Percentiles rank a stretch among this genome's conserved stretches.
phyloP scores from a whole-genome alignment of 2,113 vertebrate genomes.

The Aspiorhynchus laticeps region DNA sequence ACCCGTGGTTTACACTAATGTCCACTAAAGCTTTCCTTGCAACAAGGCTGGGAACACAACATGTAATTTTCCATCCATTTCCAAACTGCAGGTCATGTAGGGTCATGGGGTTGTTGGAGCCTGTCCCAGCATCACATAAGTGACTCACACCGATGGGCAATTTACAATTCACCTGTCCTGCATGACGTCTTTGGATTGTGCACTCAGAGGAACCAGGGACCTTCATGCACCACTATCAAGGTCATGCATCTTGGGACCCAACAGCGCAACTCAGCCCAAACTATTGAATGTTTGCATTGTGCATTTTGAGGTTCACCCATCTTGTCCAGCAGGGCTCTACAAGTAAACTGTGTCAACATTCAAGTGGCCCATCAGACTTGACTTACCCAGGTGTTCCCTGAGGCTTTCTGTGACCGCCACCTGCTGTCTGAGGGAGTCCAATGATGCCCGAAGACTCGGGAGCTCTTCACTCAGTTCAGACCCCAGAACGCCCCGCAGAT shows the following conservation, averaged over 20 bases:
- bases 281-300: background rate
- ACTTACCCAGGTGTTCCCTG: slow-evolving; percentile 60
- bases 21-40: background rate
- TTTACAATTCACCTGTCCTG: background rate
- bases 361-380: background rate
- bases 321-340: background rate
- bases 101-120: background rate
- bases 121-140: background rate
- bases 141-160: background rate
- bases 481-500: slow-evolving; percentile 54
- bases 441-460: slow-evolving; percentile 49
- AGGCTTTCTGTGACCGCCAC: slow-evolving; percentile 61
- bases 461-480: slow-evolving; percentile 54
- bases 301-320: background rate
- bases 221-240: background rate
- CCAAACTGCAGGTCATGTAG: background rate
- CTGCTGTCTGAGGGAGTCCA: slow-evolving; percentile 62
- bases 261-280: background rate
- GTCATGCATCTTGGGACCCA: background rate
- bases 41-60: background rate
- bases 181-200: background rate
- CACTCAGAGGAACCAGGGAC: background rate
- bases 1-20: background rate
- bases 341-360: background rate
- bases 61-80: background rate